Conservation (phyloP, 2,797 vertebrate species). For the Anabacerthia variegaticeps region DNA sequence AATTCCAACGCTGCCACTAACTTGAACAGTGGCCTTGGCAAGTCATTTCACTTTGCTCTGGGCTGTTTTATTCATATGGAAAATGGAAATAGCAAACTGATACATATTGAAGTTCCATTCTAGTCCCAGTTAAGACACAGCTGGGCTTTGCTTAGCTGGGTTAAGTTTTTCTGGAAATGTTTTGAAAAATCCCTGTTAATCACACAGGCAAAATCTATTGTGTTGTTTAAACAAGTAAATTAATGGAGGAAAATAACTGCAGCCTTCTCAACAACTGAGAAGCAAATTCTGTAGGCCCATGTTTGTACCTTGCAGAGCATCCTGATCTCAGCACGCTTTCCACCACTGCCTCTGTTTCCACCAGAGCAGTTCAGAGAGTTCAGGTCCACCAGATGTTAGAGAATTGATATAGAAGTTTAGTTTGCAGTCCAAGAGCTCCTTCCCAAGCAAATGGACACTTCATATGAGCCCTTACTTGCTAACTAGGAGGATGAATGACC, state of each 20-base stretch:
- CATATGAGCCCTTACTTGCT: not conserved
- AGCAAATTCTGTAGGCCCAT: not conserved
- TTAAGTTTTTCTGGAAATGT: not conserved
- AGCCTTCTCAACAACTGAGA: not conserved
- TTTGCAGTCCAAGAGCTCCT: not conserved
- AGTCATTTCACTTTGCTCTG: not conserved
- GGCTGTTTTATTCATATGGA: not conserved
- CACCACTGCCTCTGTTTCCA: not conserved
- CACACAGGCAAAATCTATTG: not conserved
- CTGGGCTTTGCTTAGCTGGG: not conserved
- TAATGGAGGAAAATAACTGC: not conserved
- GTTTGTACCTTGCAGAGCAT: not conserved
- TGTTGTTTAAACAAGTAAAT: not conserved
- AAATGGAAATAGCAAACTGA: not conserved
- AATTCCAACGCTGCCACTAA: not conserved
- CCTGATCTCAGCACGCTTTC: not conserved
- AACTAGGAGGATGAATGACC: slow-evolving; percentile 39
- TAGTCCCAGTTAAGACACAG: not conserved
- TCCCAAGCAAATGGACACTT: not conserved
- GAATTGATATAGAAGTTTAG: not conserved
- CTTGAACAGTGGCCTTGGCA: not conserved
- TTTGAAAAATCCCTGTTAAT: slow-evolving; percentile 19
- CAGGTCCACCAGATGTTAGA: not conserved
- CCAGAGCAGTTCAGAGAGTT: not conserved
- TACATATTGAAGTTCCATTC: not conserved